Evolutionary conservation across 2,113 vertebrate genomes (phyloP), one percentile per base, ranked within the genome.

Genomic region (Heloderma charlesbogerti): DNA sequence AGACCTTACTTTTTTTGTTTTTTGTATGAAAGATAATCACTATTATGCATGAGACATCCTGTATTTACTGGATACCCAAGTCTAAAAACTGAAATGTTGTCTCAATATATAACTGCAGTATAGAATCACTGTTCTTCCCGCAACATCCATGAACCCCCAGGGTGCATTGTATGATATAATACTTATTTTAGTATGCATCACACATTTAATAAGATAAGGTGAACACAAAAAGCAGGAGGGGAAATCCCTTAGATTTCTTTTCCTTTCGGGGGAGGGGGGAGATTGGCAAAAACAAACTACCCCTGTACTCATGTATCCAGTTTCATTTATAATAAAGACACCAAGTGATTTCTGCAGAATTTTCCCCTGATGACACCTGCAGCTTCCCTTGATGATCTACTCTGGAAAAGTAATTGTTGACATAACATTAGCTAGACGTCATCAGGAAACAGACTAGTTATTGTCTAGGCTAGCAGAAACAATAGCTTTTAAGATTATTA

Each of bases 21-120:
- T 96, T 94, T 96, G 96, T 92, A 93, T 95, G 93, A 96, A 91
- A 91, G 89, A 96, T 96, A 96, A 98, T 97, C 96, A 97, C 95
- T 96, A 97, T 97, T 97, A 96, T 96, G 96, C 96, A 96, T 97
- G 97, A 97, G 95, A 94, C 95, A 96, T 94, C 96, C 96, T 94
- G 89, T 96, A 95, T 98, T 97, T 97, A 95, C 96, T 95, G 92
- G 95, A 95, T 94, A 95, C 95, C 22, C 83, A 94, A 95, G 95
- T 92, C 95, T 84, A 95, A 78, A 97, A 97, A 95, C 96, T 91
- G 90, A 96, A 96, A 97, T 95, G 96, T 96, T 95, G 96, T 96
- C 97, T 97, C 97, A 93, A 90, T 96, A 95, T 93, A 95, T 97
- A 96, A 95, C 91, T 93, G 94, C 92, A 87, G 89, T 94, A 84